Evolutionary conservation across 1,140 invertebrate genomes (phyloP), one percentile per base, ranked within the genome.

Genomic region (Drosophila mojavensis): DNA sequence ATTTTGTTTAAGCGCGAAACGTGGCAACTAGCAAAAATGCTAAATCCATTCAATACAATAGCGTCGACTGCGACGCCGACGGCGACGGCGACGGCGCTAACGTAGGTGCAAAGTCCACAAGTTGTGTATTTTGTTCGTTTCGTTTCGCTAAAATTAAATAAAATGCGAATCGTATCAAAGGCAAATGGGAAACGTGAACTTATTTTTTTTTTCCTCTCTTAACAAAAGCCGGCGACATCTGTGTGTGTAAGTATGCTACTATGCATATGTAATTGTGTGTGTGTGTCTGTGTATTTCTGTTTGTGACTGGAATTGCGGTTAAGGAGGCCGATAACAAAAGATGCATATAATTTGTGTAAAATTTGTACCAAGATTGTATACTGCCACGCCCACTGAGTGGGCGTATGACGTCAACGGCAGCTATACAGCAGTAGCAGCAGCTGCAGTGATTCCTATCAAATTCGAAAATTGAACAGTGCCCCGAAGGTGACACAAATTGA

Each of bases 111-210:
- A 86, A 86, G 83, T 86, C 83, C 83, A 86, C 62, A 74, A 56
- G 74, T 66, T 83, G 68, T 86, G 79, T 53, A 51, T 73, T 70
- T 69, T 68, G 62, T 69, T 65, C 73, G 79, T 65, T 78, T 60
- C 61, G 75, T 83, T 86, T 86, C 79, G 82, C 79, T 86, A 88
- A 86, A 86, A 86, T 86, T 86, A 88, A 86, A 86, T 83, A 72
- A 81, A 88, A 86, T 69, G 74, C 79, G 65, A 79, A 79, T 58
- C 62, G 65, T 20, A 70, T 10, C 45, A 72, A 58, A 70, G 61
- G 64, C 61, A 76, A 88, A 79, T 66, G 65, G 66, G 76, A 79
- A 71, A 80, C 77, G 83, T 86, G 80, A 86, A 86, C 79, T 72
- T 60, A 62, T 66, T 79, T 71, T 74, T 54, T 74, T 74, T 4